Conservation (phyloP, 2,888 invertebrate genomes). For the Hypomecis punctinalis region DNA sequence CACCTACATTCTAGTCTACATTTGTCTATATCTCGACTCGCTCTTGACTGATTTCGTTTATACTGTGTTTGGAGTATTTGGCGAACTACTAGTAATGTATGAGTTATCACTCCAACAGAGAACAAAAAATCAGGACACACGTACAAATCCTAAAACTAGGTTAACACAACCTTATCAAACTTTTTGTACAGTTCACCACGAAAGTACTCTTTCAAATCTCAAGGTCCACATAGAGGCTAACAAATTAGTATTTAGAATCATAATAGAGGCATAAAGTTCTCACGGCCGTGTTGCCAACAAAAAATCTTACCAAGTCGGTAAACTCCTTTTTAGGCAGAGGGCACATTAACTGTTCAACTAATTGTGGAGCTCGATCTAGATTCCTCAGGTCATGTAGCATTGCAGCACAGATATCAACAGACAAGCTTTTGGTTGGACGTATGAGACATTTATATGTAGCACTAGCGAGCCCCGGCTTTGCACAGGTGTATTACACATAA, state of each 20-base stretch:
- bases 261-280: constrained; percentile 40
- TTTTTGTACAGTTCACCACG: constrained; percentile 12
- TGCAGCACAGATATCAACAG: too few relatives aligned
- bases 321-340: constrained; percentile 66
- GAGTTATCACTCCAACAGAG: not conserved
- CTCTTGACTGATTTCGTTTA: too few relatives aligned
- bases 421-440: too few relatives aligned
- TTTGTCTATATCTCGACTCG: too few relatives aligned
- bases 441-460: too few relatives aligned
- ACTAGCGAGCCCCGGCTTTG: too few relatives aligned
- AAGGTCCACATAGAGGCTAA: constrained; percentile 38
- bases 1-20: too few relatives aligned
- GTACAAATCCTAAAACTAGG: constrained; percentile 11
- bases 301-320: constrained; percentile 44
- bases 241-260: constrained; percentile 42
- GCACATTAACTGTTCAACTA: constrained; percentile 47
- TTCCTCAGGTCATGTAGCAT: constrained; percentile 39
- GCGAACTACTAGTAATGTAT: too few relatives aligned
- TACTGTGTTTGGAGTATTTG: too few relatives aligned
- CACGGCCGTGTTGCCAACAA: constrained; percentile 42
- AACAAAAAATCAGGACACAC: constrained; percentile 4
- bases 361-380: constrained; percentile 50
- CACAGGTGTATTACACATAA: too few relatives aligned
- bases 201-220: constrained; percentile 33
- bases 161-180: constrained; percentile 12